These are phyloP conservation scores for Elgonia sp. DNA, from an alignment of 2,888 invertebrate genomes.

Conservation along the genomic window DNA sequence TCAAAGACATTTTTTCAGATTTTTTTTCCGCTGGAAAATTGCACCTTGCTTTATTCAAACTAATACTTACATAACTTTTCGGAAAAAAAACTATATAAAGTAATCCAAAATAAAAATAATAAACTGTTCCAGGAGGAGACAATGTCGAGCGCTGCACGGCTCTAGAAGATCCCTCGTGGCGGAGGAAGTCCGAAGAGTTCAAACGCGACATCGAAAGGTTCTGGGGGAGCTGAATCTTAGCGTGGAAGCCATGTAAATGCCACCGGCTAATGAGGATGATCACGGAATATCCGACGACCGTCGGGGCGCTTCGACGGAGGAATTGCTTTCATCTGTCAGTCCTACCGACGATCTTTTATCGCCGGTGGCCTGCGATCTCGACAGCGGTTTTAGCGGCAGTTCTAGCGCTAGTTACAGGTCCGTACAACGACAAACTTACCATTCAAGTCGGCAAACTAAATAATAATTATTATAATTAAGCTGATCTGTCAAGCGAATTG, in stretches of 20 bases:
- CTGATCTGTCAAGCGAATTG: neutral
- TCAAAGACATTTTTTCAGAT: too few relatives aligned
- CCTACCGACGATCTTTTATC: conserved; percentile 92
- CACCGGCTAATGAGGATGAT: conserved; percentile 88
- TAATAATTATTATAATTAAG: conserved; percentile 32
- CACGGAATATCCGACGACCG: conserved; percentile 89
- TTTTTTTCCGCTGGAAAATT: too few relatives aligned
- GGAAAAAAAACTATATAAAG: conserved; percentile 5
- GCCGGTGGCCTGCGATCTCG: conserved; percentile 91
- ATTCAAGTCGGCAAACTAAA: neutral
- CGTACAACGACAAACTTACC: conserved; percentile 36
- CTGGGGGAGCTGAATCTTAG: conserved; percentile 95
- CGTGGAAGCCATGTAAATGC: conserved; percentile 97
- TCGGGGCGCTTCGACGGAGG: conserved; percentile 88
- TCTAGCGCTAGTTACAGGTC: conserved; percentile 92
- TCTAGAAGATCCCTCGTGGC: conserved; percentile 89
- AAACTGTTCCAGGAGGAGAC: conserved; percentile 80
- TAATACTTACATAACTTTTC: too few relatives aligned
- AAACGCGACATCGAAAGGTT: conserved; percentile 93
- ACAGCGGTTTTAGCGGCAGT: conserved; percentile 94
- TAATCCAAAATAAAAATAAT: neutral
- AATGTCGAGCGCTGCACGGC: conserved; percentile 84
- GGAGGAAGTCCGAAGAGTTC: conserved; percentile 94
- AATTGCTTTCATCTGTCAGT: conserved; percentile 90
- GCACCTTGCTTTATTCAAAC: too few relatives aligned